Percentiles rank a stretch among this genome's conserved stretches.
phyloP scores from a whole-genome alignment of 2,888 invertebrate species.

The Drosophila infuscata region DNA sequence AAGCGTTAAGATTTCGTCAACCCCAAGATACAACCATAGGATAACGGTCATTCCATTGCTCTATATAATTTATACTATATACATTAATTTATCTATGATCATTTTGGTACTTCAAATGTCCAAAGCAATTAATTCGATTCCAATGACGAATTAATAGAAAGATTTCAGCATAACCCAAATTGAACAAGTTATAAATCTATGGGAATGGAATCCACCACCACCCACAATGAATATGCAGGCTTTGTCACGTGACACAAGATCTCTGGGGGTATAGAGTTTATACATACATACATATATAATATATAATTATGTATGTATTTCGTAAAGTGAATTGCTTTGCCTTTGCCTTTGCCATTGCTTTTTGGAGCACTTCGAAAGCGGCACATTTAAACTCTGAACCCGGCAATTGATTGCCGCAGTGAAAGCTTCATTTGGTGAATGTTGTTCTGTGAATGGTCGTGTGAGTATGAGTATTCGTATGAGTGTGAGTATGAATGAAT shows the following conservation, averaged over 20 bases:
- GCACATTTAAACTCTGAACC: conserved; percentile 77
- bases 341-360: conserved; percentile 19
- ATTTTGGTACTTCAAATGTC: neutral
- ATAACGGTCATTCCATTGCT: neutral
- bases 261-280: conserved; percentile 10
- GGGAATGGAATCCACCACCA: conserved; percentile 15
- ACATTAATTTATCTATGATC: neutral
- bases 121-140: neutral
- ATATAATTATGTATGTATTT: neutral
- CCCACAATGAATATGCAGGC: conserved; percentile 40
- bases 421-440: conserved; percentile 71
- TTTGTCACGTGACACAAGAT: conserved; percentile 40
- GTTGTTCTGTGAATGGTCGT: conserved; percentile 30
- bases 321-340: conserved; percentile 43
- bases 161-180: conserved; percentile 2
- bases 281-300: neutral
- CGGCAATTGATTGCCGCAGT: conserved; percentile 75
- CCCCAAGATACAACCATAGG: too few relatives aligned
- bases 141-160: conserved; percentile 3
- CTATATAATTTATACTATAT: neutral
- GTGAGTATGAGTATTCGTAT: conserved; percentile 39
- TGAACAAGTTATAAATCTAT: conserved; percentile 7
- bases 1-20: too few relatives aligned
- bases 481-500: conserved; percentile 42
- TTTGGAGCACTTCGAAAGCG: conserved; percentile 37